Base-by-base conservation (phyloP, 2,113 vertebrate species). In the Clupea harengus region DNA sequence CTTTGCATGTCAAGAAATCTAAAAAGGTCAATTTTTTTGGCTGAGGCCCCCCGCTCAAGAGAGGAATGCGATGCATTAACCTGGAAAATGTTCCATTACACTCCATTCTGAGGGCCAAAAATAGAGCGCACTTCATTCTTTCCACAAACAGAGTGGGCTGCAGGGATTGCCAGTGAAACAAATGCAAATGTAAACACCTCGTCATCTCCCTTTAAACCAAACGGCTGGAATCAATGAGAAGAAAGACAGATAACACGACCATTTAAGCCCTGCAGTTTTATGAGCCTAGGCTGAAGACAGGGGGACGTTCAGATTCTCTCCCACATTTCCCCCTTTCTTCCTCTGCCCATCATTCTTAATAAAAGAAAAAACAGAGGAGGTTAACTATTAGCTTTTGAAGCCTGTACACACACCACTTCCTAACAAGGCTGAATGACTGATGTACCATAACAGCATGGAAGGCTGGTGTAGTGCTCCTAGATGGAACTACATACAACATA, bases 51-150 rank as follows among this genome's bases (percentile, higher is more conserved):
- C 32, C 84, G n/a, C 64, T 45, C 22, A 54, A 82, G 20, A 84
- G 32, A 39, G 28, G 45, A 85, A 85, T 45, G 75, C 75, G n/a
- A 81, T 84, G 45, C 81, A 83, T 89, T 89, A 45, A 90, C 44
- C 85, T 84, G 54, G 89, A 91, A 87, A 91, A 92, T 83, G 87
- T 88, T 89, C 87, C 83, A 64, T 86, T 90, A 80, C n/a, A 54
- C 85, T 86, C 83, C 46, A 28, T 57, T 18, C 49, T 45, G 84
- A 83, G 60, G 84, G 86, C 89, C 85, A 7, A 75, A 93, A 91
- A 94, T 90, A 93, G 89, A 92, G 52, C 54, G 8, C 44, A 67
- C 84, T 86, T 91, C 88, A 91, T 92, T 92, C 89, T 93, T 94
- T 93, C 89, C 92, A 92, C 85, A 89, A 88, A 91, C 88, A 89